Evolutionary conservation across 2,888 invertebrate species (phyloP).

Genomic region (Cheilosia vernalis): DNA sequence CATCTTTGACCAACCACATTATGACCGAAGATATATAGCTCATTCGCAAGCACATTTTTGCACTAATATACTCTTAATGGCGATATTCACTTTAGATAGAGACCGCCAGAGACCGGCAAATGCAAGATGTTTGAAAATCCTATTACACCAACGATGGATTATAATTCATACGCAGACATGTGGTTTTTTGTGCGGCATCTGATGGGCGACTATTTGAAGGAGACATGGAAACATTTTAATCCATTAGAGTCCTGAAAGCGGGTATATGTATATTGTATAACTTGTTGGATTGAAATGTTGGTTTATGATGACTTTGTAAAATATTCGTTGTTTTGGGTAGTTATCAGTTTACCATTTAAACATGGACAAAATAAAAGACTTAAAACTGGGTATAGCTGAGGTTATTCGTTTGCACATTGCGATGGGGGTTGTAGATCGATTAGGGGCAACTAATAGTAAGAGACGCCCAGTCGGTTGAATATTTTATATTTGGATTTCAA

Average conservation of each 20-base stretch:
- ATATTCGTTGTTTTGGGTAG: no score
- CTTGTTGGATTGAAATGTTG: no score
- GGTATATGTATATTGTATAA: no score
- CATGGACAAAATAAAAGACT: no score
- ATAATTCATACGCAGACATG: constrained; percentile 13
- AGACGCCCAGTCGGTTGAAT: no score
- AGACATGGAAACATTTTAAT: background rate
- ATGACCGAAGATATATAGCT: constrained; percentile 19
- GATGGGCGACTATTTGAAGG: background rate
- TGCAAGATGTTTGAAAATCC: background rate
- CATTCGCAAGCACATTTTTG: constrained; percentile 14
- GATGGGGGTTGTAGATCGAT: no score
- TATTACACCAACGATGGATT: background rate
- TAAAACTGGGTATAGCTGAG: no score
- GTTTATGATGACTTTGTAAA: no score
- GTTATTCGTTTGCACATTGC: no score
- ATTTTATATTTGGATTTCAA: no score
- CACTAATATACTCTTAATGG: constrained; percentile 48
- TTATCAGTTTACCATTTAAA: no score
- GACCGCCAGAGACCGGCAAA: constrained; percentile 6
- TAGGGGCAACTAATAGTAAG: no score
- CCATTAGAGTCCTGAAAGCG: background rate
- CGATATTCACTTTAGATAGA: constrained; percentile 47
- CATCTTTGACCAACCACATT: background rate
- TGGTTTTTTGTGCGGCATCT: constrained; percentile 7